These are phyloP conservation scores for Coranthus polyacanthus DNA, from an alignment of 2,797 vertebrate genomes.

Conservation along the genomic window DNA sequence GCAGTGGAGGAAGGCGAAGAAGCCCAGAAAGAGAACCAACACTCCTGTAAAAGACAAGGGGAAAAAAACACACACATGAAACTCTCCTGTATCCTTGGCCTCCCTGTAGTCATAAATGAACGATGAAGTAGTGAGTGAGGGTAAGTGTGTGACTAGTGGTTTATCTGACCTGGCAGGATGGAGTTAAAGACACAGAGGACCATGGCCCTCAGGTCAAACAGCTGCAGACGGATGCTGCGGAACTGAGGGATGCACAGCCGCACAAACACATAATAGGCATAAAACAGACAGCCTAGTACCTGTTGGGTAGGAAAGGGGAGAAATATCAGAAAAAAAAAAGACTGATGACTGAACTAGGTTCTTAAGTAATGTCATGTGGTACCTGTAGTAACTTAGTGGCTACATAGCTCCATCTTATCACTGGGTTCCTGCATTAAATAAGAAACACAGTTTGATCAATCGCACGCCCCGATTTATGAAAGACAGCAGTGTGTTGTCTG, in stretches of 20 bases:
- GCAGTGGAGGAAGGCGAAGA: conserved; percentile 96
- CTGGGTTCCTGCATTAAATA: conserved; percentile 85
- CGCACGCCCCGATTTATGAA: too few species aligned
- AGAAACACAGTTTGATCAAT: conserved; percentile 27
- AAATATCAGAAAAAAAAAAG: neutral
- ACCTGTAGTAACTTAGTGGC: conserved; percentile 95
- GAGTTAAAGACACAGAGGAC: conserved; percentile 96
- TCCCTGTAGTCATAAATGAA: too few species aligned
- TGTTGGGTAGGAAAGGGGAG: conserved; percentile 63
- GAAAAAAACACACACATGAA: neutral
- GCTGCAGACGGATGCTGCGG: conserved; percentile 89
- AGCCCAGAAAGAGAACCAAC: conserved; percentile 90
- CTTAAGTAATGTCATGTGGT: neutral
- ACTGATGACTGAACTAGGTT: neutral
- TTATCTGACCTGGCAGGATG: conserved; percentile 91
- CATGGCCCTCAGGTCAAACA: conserved; percentile 90
- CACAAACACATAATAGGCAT: conserved; percentile 94
- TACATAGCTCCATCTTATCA: conserved; percentile 94
- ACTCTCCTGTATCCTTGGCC: too few species aligned
- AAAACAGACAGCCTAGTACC: conserved; percentile 95
- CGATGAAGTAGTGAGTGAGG: too few species aligned
- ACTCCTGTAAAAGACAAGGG: conserved; percentile 84
- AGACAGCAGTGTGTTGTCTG: neutral
- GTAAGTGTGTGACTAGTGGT: neutral
- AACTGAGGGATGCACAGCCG: conserved; percentile 94